Conservation (phyloP, 2,797 vertebrate species). For the Myioborus miniatus region DNA sequence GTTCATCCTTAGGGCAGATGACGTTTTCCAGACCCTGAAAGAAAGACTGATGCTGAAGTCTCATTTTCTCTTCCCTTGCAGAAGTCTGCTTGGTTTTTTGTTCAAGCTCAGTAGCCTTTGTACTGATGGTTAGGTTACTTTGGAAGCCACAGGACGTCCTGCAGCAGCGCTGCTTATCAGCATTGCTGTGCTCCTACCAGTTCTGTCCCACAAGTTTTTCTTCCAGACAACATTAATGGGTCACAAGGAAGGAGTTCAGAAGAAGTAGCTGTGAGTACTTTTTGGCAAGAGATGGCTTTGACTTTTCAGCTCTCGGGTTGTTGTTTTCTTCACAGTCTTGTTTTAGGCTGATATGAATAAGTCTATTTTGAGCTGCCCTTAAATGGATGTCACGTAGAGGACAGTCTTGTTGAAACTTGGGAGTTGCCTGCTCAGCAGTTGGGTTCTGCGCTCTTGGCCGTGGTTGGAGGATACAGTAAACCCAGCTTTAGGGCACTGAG, state of each 20-base stretch:
- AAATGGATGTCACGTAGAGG: slow-evolving; percentile 32
- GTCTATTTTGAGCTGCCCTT: slow-evolving; percentile 33
- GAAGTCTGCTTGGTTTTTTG: background rate
- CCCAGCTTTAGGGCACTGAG: background rate
- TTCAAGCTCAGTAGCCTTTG: background rate
- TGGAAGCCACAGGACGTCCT: background rate
- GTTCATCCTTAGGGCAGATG: background rate
- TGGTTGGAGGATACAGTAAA: background rate
- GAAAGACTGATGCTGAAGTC: background rate
- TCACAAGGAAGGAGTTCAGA: background rate
- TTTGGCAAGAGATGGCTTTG: background rate
- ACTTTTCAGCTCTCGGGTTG: background rate
- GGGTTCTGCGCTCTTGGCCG: background rate
- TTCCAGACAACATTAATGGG: rapidly evolving
- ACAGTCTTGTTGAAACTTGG: slow-evolving; percentile 47
- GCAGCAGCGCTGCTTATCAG: background rate
- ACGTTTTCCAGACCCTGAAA: background rate
- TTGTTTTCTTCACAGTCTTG: background rate
- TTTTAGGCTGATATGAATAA: background rate
- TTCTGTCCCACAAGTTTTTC: background rate
- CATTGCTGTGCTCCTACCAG: background rate
- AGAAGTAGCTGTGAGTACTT: background rate
- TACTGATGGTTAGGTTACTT: background rate
- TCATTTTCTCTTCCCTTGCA: background rate
- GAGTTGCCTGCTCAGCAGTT: slow-evolving; percentile 38